Conservation (phyloP, 1,140 invertebrate genomes). For the Probaryconus sp. region DNA sequence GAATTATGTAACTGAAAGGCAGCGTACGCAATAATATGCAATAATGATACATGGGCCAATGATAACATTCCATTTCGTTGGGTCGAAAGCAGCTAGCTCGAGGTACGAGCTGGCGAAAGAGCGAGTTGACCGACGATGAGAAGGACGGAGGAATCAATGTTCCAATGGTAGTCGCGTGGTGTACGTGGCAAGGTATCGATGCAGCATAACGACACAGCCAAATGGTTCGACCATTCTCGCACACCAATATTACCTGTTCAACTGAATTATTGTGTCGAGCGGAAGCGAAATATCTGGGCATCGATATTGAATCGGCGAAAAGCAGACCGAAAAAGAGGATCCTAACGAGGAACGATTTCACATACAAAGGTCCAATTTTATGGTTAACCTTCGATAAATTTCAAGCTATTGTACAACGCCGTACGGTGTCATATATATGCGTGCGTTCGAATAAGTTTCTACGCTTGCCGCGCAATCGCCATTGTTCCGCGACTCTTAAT, state of each 20-base stretch:
- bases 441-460: constrained; percentile 55
- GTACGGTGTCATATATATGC: constrained; percentile 52
- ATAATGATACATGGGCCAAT: constrained; percentile 71
- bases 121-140: constrained; percentile 2
- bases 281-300: constrained; percentile 73
- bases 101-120: not conserved
- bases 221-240: constrained; percentile 72
- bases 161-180: constrained; percentile 62
- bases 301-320: constrained; percentile 73
- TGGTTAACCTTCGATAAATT: constrained; percentile 70
- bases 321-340: constrained; percentile 56
- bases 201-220: constrained; percentile 71
- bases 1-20: constrained; percentile 70
- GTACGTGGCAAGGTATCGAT: constrained; percentile 71
- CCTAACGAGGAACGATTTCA: constrained; percentile 69
- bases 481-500: constrained; percentile 60
- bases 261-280: constrained; percentile 75
- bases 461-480: constrained; percentile 52
- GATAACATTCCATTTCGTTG: constrained; percentile 72
- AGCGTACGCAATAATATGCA: constrained; percentile 58
- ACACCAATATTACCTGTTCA: constrained; percentile 74
- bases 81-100: constrained; percentile 53
- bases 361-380: constrained; percentile 69
- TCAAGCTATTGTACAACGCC: constrained; percentile 46
- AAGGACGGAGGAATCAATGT: constrained; percentile 56